phyloP scores from a whole-genome alignment of 2,797 vertebrate genomes.

The Ispidina lecontei region DNA sequence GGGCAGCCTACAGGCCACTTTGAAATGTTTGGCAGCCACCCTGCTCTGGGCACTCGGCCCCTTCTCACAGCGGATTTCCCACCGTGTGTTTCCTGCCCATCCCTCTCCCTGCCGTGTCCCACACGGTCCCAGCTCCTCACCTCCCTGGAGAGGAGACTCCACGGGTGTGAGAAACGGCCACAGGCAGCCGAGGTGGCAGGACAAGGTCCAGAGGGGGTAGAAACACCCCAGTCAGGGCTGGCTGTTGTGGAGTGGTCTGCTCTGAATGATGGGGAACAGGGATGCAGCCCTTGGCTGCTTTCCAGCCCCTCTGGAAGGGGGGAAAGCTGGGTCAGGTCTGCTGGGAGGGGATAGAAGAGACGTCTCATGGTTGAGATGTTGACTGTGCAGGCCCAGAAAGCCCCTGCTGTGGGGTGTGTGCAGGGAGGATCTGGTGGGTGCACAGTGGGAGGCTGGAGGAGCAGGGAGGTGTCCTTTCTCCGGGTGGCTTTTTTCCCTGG shows the following conservation, averaged over 20 bases:
- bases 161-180: accelerated
- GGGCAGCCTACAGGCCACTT: background rate
- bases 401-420: background rate
- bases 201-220: background rate
- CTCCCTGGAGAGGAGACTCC: background rate
- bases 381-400: background rate
- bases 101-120: accelerated
- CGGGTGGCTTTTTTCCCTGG: background rate
- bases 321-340: background rate
- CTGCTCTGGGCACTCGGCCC: background rate
- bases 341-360: background rate
- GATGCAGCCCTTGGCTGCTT: background rate
- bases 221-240: background rate
- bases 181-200: accelerated
- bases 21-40: background rate
- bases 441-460: background rate
- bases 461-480: background rate
- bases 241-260: background rate
- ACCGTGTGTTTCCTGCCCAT: background rate
- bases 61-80: background rate
- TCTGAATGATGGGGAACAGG: background rate
- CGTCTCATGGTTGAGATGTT: accelerated
- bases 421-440: background rate
- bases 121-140: accelerated
- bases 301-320: background rate